Evolutionary conservation across 2,113 vertebrate species (phyloP), one percentile per base, ranked within the genome.

Genomic region (Istiophorus platypterus): DNA sequence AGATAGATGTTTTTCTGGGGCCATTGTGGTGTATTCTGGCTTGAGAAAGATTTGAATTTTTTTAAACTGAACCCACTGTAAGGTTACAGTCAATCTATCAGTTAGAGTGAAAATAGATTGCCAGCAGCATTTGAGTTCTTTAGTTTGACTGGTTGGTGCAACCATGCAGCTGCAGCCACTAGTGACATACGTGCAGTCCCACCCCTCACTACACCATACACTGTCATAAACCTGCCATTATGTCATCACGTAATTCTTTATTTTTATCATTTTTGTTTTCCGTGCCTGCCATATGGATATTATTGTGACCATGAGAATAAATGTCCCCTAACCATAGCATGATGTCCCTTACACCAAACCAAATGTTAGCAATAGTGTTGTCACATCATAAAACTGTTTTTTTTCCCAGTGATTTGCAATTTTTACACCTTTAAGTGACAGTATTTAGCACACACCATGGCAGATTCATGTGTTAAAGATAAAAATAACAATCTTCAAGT

Each of bases 1-100:
- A 61, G 61, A 20, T 29, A 58, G 31, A 34, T 31, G 22, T 47
- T 29, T 69, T 31, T 79, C 42, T 57, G 31, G 41, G 52, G 66
- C 24, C 77, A 62, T n/a, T 6, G 2, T 14, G 47, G 45, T 17
- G 31, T 27, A 45, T 64, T 73, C 69, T 56, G 18, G 59, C 39
- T 66, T 59, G 13, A 64, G 68, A 77, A 42, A 80, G 20, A 31
- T 27, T 63, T 59, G 37, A 45, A 29, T 14, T 66, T 62, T 62
- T 54, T 65, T 24, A 57, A 69, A 65, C 4, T 66, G 24, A 74
- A 29, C 8, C 11, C 7, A 41, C 24, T 31, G 5, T 54, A 8
- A 62, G 26, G 49, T 64, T 58, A 18, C 22, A 65, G 41, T n/a
- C 20, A 2, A 26, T 68, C 20, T 27, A 51, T 78, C 34, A 49